Base-by-base conservation (phyloP, 2,797 vertebrate genomes). In the Euthynnus affinis region DNA sequence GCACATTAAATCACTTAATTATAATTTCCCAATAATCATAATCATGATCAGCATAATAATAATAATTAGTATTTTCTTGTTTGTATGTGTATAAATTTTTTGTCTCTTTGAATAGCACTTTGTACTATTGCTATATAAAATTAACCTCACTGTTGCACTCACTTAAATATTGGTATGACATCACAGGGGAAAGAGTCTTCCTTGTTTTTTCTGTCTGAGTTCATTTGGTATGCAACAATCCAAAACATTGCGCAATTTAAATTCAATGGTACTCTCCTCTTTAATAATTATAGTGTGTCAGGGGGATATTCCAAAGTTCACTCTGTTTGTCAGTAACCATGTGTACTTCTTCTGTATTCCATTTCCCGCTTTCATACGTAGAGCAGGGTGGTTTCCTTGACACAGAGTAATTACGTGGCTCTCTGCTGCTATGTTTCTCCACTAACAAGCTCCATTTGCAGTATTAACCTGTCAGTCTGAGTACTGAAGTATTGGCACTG, bases 131-230 rank as follows among this genome's bases (percentile, higher is more conserved):
- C 29, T 32, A 32, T 32, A 32, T 32, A 3, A 32, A 32, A 32
- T 32, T 32, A 32, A 29, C 5, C 5, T 29, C n/a, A n/a, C n/a
- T n/a, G n/a, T n/a, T n/a, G n/a, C 2, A 29, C 34, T 34, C 9
- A 13, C 3, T 1, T 56, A 49, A 44, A 25, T 52, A 29, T 62
- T 22, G 9, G 44, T 81, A 17, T 74, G 74, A 52, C 83, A 78
- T 88, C 87, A 80, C 77, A 72, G 34, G 25, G 63, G 48, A 72
- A 67, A 51, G 18, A 61, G 7, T 57, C 22, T 1, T n/a, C 12
- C 37, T 40, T 59, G 25, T 61, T 64, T 20, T 49, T 51, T 74
- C 32, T 60, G 37, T 51, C 12, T 42, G 8, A 17, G 29, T 52
- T 49, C 6, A 42, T 49, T 23, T 7, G 66, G 0, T 57, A n/a